A percentile compares a stretch with the other conserved stretches of the same genome.
These are phyloP conservation scores for Myotis findleyi DNA, from an alignment of 2,797 vertebrate genomes.

Conservation along the genomic window DNA sequence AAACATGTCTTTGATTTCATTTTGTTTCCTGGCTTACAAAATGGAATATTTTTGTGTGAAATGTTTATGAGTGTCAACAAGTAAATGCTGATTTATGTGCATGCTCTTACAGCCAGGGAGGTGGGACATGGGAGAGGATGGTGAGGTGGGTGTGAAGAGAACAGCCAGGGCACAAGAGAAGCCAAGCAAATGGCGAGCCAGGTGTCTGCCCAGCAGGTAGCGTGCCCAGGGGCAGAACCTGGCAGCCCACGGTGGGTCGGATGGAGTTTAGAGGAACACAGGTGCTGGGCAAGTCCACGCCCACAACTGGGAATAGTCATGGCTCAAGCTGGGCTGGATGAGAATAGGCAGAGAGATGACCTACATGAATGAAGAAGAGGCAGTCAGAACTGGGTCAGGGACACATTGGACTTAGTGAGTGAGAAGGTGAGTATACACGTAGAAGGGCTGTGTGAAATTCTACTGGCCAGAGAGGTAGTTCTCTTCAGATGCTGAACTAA, in stretches of 20 bases:
- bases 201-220: slow-evolving; percentile 60
- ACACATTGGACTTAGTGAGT: not conserved
- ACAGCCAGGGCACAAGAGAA: not conserved
- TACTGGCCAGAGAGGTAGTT: not conserved
- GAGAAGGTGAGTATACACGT: not conserved
- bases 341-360: not conserved
- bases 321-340: slow-evolving; percentile 13
- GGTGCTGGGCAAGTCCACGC: not conserved
- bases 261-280: slow-evolving; percentile 42
- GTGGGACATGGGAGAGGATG: not conserved
- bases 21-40: slow-evolving; percentile 55
- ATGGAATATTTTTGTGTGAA: slow-evolving; percentile 33
- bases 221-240: not conserved
- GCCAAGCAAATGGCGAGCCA: slow-evolving; percentile 67
- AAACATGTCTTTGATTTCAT: slow-evolving; percentile 53
- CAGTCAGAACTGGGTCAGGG: not conserved
- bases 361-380: not conserved
- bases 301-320: not conserved
- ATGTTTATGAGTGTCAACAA: slow-evolving; percentile 38
- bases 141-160: not conserved
- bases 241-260: not conserved
- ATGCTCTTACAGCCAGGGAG: not conserved
- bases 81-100: slow-evolving; percentile 62
- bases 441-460: not conserved
- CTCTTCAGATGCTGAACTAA: not conserved